Conservation (phyloP, 2,888 invertebrate species). For the Eristalis intricaria region DNA sequence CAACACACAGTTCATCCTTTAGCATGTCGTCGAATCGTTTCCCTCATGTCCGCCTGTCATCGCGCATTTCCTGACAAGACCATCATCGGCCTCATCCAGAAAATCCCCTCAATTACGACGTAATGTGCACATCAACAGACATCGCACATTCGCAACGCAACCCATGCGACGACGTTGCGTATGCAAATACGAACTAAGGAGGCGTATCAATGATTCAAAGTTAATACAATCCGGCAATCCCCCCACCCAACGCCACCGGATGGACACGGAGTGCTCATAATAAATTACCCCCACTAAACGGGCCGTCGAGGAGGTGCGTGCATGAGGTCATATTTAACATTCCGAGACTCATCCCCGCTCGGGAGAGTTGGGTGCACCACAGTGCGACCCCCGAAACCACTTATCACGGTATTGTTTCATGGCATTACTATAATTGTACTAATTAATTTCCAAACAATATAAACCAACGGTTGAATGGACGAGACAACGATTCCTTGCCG, state of each 20-base stretch:
- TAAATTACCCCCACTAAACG: neutral
- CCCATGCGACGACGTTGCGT: neutral
- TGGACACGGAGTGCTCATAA: neutral
- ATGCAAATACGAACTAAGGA: neutral
- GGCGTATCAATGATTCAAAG: neutral
- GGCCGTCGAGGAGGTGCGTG: neutral
- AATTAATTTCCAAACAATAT: constrained; percentile 51
- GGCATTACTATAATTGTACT: constrained; percentile 42
- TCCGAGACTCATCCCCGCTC: neutral
- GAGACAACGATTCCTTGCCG: neutral
- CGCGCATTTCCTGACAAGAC: neutral
- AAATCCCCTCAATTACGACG: neutral
- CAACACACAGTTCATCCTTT: neutral
- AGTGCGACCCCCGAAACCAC: constrained; percentile 28
- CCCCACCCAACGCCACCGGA: neutral
- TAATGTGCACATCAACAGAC: neutral
- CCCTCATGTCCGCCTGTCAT: neutral
- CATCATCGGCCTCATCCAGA: neutral
- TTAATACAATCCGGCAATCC: neutral
- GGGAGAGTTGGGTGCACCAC: neutral
- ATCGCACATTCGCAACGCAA: neutral
- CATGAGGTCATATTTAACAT: neutral
- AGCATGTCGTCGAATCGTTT: neutral
- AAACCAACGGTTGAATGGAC: constrained; percentile 31
- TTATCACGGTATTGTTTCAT: constrained; percentile 23